Evolutionary conservation across 1,140 invertebrate species (phyloP).

Genomic region (Aphelenchoides besseyi): DNA sequence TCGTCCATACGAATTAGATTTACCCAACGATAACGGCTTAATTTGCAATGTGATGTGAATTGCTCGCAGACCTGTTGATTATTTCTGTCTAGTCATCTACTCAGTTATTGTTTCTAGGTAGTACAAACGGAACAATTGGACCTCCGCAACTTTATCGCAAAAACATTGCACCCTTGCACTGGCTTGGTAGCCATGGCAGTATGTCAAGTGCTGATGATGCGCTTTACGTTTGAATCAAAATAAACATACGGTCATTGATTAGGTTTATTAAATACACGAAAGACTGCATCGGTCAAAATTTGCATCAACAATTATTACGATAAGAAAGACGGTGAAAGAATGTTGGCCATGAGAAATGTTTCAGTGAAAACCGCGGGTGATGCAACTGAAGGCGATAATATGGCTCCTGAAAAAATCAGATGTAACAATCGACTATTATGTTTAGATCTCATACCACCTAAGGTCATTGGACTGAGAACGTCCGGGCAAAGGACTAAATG

Average conservation of each 20-base stretch:
- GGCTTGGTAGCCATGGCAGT: neutral
- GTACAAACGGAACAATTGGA: neutral
- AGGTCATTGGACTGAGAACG: constrained; percentile 33
- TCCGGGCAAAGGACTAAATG: constrained; percentile 44
- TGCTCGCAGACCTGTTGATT: neutral
- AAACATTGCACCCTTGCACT: neutral
- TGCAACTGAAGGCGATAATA: constrained; percentile 45
- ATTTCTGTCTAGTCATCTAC: neutral
- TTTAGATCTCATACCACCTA: too few relatives aligned
- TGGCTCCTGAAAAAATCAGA: constrained; percentile 35
- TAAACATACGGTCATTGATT: constrained; percentile 6
- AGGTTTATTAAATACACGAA: neutral
- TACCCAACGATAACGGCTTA: neutral
- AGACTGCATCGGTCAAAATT: constrained; percentile 67
- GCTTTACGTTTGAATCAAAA: neutral
- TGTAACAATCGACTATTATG: neutral
- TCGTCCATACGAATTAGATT: neutral
- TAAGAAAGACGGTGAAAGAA: constrained; percentile 56
- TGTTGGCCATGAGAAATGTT: constrained; percentile 47
- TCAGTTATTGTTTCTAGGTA: neutral
- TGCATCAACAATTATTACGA: constrained; percentile 66
- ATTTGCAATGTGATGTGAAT: constrained; percentile 1
- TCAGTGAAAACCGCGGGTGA: constrained; percentile 58
- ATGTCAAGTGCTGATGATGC: neutral
- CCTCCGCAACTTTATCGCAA: neutral